A percentile compares a stretch with the other conserved stretches of the same genome.
Conservation (phyloP, 64 coral and sea anemone species). For the Platygyra sinensis region DNA sequence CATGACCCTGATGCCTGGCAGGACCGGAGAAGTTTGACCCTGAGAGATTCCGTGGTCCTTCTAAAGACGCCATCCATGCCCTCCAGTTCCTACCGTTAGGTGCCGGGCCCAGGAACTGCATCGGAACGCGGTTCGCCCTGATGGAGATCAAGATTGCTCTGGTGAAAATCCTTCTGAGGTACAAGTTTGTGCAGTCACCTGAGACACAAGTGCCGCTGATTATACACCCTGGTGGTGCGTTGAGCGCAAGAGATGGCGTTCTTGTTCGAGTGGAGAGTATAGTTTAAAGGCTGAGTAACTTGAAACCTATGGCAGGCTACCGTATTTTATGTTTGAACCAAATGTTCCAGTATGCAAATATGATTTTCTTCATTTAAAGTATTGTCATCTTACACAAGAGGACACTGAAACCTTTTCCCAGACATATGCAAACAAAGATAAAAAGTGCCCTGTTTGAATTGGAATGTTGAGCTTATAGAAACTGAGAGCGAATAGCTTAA, state of each 20-base stretch:
- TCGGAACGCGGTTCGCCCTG: slow-evolving; percentile 51
- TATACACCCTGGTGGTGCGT: slow-evolving; percentile 18
- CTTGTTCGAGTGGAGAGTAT: slow-evolving; percentile 4
- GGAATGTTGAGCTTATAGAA: no score
- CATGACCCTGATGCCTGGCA: slow-evolving; percentile 65
- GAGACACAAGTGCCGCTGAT: slow-evolving; percentile 45
- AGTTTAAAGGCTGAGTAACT: background rate
- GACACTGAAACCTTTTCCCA: no score
- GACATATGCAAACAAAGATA: no score
- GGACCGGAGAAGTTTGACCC: slow-evolving; percentile 58
- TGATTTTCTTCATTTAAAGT: no score
- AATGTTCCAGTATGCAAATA: no score
- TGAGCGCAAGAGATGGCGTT: slow-evolving; percentile 55
- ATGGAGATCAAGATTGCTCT: slow-evolving; percentile 52
- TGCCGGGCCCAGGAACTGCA: slow-evolving; percentile 46
- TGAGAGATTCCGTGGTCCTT: slow-evolving; percentile 46
- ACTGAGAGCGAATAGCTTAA: no score
- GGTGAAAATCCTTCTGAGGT: slow-evolving; percentile 39
- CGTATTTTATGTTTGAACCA: no score
- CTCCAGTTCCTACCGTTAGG: slow-evolving; percentile 58
- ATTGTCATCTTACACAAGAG: no score
- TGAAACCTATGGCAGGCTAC: no score
- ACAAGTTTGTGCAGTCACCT: slow-evolving; percentile 33
- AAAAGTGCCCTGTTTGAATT: no score
- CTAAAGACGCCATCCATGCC: slow-evolving; percentile 16